Evolutionary conservation across 1,140 invertebrate genomes (phyloP).

Genomic region (Pseudomyrmex dendroicus): DNA sequence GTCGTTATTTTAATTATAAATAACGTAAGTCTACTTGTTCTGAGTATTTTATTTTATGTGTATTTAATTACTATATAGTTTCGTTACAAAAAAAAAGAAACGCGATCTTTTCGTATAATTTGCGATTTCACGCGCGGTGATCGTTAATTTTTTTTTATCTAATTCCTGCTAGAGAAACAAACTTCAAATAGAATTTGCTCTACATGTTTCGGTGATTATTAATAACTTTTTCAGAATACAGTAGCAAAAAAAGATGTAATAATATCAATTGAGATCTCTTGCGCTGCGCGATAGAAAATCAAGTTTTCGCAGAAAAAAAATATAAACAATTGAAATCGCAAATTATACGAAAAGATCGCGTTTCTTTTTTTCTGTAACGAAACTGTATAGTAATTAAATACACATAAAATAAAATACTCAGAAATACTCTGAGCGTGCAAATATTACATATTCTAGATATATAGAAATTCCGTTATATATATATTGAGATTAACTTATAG

Average conservation of each 20-base stretch:
- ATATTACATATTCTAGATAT: background rate
- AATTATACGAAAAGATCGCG: background rate
- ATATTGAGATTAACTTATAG: constrained; percentile 63
- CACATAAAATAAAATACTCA: background rate
- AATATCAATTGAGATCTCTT: constrained; percentile 3
- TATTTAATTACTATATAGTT: background rate
- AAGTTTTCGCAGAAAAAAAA: background rate
- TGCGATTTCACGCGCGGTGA: background rate
- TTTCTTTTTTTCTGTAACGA: background rate
- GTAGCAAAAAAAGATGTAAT: background rate
- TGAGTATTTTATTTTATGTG: background rate
- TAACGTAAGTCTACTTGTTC: background rate
- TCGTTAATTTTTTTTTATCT: constrained; percentile 50
- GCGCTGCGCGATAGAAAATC: background rate
- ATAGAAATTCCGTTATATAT: constrained; percentile 6
- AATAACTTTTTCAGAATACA: background rate
- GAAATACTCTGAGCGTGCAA: constrained; percentile 27
- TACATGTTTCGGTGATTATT: background rate
- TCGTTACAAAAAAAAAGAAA: background rate
- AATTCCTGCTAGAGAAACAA: background rate
- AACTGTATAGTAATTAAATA: background rate
- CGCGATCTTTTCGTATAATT: background rate
- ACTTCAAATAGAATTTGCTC: constrained; percentile 15
- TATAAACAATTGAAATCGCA: background rate
- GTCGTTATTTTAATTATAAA: background rate